phyloP scores from a whole-genome alignment of 2,797 vertebrate species.

The Austrolebias charrua region DNA sequence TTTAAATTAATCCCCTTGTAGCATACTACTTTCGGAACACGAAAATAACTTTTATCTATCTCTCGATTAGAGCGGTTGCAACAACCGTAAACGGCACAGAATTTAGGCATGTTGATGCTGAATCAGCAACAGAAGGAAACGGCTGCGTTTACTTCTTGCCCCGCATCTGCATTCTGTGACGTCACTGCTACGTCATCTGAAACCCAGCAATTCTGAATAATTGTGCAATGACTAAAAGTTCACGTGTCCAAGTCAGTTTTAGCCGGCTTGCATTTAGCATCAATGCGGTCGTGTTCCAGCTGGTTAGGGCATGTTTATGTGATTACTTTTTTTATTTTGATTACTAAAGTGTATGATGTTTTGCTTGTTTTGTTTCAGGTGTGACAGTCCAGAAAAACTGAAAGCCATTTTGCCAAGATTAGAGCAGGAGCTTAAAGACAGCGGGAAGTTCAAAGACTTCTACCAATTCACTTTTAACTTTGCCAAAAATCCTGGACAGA shows the following conservation, averaged over 20 bases:
- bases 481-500: conserved; percentile 97
- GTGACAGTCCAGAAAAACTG: conserved; percentile 93
- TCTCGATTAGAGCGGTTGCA: no score
- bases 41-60: no score
- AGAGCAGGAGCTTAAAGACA: conserved; percentile 95
- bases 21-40: no score
- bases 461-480: conserved; percentile 99
- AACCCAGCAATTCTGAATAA: conserved; percentile 63
- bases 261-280: conserved; percentile 19
- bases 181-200: no score
- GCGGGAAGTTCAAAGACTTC: conserved; percentile 94
- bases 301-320: conserved; percentile 1
- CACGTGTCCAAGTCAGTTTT: conserved; percentile 30
- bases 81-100: no score
- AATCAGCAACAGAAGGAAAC: no score
- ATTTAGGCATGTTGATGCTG: no score
- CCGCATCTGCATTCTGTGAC: no score
- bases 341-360: conserved; percentile 6
- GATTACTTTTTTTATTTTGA: conserved; percentile 4
- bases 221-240: conserved; percentile 41
- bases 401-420: conserved; percentile 89
- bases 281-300: conserved; percentile 8
- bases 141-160: no score
- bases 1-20: no score
- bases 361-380: conserved; percentile 74